Evolutionary conservation across 2,888 invertebrate genomes (phyloP), one percentile per base, ranked within the genome.

Genomic region (Amphipoea lucens): DNA sequence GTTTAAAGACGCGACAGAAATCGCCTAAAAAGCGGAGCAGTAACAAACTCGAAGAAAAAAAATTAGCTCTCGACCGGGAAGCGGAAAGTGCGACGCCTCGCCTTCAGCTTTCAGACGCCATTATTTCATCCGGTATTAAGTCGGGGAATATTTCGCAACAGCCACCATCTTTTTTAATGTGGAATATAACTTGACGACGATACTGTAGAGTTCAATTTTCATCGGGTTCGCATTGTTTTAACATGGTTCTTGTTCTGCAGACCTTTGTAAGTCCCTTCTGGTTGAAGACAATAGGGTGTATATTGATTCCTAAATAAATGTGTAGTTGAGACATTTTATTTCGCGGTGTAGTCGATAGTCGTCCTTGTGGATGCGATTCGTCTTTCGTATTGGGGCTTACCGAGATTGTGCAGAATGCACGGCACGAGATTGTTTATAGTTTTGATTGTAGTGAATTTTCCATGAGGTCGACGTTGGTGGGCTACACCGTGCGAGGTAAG

Each of bases 21-120:
- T 91, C 91, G 86, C 87, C 91, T 89, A 90, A 92, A 91, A 91
- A 92, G 86, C 90, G 85, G 84, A 91, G 90, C 85, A 89, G 82
- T 88, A 91, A 92, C 92, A 94, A 94, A 93, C 90, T 90, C 82
- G 82, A 89, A 91, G 86, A 88, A 91, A 89, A 94, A 93, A 94
- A 92, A 91, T 88, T 89, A 71, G 91, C 91, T 90, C 91, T 91
- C 90, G 88, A 91, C 91, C 91, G 91, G 92, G 91, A 95, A 94
- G 91, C 93, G 93, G 93, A 92, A 94, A 95, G 92, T 91, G 93
- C 92, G 93, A 92, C 93, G 92, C 92, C 85, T 91, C 91, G 92
- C 90, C 93, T 94, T 93, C 93, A 94, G 94, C 92, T 94, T 95
- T 94, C 93, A 95, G 94, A 91, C 93, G 92, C 92, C 92, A 94